Evolutionary conservation across 2,888 invertebrate genomes (phyloP).

Genomic region (Panzeria rudis): DNA sequence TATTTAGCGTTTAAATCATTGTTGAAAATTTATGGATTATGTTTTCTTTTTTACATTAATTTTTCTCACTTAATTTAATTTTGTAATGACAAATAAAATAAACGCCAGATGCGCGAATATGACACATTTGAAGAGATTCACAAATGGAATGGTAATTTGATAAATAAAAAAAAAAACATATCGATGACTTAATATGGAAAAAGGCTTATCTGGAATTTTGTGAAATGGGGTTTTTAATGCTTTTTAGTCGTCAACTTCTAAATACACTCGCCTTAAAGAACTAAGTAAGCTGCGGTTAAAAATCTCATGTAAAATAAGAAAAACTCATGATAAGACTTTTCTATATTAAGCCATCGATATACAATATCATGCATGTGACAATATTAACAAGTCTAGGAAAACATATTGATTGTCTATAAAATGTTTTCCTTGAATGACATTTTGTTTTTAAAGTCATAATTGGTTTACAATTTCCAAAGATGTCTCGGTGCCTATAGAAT

Average conservation of each 20-base stretch:
- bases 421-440: background rate
- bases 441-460: background rate
- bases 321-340: no score
- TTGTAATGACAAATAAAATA: background rate
- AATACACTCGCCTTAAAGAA: no score
- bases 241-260: no score
- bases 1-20: background rate
- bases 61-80: background rate
- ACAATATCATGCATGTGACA: no score
- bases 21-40: constrained; percentile 16
- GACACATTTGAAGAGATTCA: background rate
- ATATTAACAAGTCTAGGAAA: background rate
- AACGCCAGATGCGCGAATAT: background rate
- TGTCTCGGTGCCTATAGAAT: background rate
- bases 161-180: background rate
- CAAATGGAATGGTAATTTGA: constrained; percentile 11
- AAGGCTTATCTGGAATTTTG: no score
- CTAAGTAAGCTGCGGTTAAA: no score
- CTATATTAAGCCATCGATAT: no score
- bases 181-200: no score
- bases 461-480: background rate
- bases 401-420: background rate
- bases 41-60: background rate
- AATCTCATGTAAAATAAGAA: no score
- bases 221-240: no score